phyloP scores from a whole-genome alignment of 2,113 vertebrate species.

The Callaeas wilsoni region DNA sequence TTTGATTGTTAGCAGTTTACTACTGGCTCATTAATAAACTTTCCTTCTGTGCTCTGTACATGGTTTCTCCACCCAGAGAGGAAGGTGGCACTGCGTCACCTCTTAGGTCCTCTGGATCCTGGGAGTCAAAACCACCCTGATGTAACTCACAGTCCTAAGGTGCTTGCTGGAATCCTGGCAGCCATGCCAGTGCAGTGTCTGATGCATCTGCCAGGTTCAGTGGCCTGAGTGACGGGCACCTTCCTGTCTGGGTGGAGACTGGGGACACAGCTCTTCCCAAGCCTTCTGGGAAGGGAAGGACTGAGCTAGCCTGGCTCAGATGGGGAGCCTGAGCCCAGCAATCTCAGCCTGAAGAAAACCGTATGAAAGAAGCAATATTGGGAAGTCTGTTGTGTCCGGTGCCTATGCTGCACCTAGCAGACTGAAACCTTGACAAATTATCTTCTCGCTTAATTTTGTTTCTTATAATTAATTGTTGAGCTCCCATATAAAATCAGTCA shows the following conservation, averaged over 20 bases:
- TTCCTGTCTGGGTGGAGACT: neutral
- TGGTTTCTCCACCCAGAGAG: neutral
- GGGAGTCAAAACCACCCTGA: neutral
- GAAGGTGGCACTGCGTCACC: neutral
- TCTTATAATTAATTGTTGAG: neutral
- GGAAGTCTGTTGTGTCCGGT: neutral
- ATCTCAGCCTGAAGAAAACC: neutral
- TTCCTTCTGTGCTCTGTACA: neutral
- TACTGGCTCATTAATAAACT: neutral
- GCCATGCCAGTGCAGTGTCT: accelerated
- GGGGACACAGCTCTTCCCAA: neutral
- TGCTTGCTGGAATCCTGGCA: accelerated
- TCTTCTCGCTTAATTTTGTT: neutral
- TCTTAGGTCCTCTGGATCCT: neutral
- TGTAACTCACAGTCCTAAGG: neutral
- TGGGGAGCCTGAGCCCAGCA: neutral
- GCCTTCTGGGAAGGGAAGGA: neutral
- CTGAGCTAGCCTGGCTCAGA: neutral
- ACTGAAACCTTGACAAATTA: neutral
- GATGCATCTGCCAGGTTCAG: neutral
- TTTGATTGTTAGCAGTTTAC: neutral
- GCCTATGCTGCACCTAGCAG: neutral
- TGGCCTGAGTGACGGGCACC: neutral
- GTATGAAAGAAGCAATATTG: accelerated
- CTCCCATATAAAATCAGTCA: neutral